phyloP scores from a whole-genome alignment of 2,113 vertebrate genomes.

The Neodon shergylaensis region DNA sequence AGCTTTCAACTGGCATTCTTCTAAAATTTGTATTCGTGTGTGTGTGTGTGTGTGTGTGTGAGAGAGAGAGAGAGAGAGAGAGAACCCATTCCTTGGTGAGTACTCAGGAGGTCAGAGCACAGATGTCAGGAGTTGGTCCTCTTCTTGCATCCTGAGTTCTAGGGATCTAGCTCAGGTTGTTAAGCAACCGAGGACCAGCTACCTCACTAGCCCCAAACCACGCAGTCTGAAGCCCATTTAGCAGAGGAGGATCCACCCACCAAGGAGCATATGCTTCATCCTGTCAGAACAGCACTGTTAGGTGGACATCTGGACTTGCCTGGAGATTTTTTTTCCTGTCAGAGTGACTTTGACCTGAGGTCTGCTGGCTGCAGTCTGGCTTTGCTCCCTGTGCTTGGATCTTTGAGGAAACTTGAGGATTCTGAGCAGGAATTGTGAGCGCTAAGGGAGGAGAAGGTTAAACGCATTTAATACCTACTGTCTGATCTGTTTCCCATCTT shows the following conservation, averaged over 20 bases:
- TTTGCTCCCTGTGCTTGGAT: neutral
- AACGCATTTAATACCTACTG: neutral
- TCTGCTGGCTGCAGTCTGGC: neutral
- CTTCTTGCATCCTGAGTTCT: neutral
- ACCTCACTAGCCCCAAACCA: neutral
- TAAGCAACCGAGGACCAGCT: too few relatives aligned
- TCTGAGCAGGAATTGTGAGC: neutral
- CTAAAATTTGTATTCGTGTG: too few relatives aligned
- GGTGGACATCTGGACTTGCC: neutral
- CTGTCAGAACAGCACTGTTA: neutral
- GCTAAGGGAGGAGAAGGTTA: neutral
- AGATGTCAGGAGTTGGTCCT: neutral
- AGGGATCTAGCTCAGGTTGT: neutral
- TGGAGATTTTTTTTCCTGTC: neutral
- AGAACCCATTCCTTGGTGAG: neutral
- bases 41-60: too few relatives aligned
- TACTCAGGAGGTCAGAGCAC: neutral
- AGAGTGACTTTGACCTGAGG: neutral
- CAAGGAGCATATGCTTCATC: neutral
- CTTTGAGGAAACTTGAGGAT: constrained; percentile 40
- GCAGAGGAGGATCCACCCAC: neutral
- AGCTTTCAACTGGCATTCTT: neutral
- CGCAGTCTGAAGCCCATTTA: neutral
- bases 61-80: too few relatives aligned
- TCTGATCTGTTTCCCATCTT: neutral